Evolutionary conservation across 2,797 vertebrate genomes (phyloP).

Genomic region (Arremon brunneinucha): DNA sequence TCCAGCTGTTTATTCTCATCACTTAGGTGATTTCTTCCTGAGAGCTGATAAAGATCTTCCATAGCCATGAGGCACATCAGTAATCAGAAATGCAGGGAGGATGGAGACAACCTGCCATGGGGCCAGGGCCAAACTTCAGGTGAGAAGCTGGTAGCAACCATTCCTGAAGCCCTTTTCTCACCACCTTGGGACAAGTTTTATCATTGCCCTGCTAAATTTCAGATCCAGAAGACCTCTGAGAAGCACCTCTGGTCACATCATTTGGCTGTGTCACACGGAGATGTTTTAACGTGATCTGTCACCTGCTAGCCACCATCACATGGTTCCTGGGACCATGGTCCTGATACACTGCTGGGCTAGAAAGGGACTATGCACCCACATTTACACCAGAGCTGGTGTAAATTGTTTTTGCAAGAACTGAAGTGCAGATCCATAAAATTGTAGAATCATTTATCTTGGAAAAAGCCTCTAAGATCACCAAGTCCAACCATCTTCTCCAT

Average conservation of each 20-base stretch:
- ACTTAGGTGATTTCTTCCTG: neutral
- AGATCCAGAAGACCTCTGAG: neutral
- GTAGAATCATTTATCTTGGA: neutral
- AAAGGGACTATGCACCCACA: fast-evolving
- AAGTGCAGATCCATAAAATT: neutral
- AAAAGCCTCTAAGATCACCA: neutral
- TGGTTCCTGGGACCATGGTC: neutral
- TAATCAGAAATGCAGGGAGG: neutral
- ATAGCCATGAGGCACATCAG: neutral
- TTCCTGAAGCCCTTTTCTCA: neutral
- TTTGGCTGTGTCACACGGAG: neutral
- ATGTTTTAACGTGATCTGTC: neutral
- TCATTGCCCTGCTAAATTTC: neutral
- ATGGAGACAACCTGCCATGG: neutral
- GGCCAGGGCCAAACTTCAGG: neutral
- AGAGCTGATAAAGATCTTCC: neutral
- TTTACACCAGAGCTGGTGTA: neutral
- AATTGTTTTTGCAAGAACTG: neutral
- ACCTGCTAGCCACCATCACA: neutral
- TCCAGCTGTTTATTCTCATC: neutral
- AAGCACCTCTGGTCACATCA: neutral
- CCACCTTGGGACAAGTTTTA: neutral
- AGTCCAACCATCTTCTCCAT: neutral
- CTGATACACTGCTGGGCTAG: neutral
- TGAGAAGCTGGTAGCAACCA: neutral